Evolutionary conservation across 2,113 vertebrate species (phyloP).

Genomic region (Rhinopomastus cyanomelas): DNA sequence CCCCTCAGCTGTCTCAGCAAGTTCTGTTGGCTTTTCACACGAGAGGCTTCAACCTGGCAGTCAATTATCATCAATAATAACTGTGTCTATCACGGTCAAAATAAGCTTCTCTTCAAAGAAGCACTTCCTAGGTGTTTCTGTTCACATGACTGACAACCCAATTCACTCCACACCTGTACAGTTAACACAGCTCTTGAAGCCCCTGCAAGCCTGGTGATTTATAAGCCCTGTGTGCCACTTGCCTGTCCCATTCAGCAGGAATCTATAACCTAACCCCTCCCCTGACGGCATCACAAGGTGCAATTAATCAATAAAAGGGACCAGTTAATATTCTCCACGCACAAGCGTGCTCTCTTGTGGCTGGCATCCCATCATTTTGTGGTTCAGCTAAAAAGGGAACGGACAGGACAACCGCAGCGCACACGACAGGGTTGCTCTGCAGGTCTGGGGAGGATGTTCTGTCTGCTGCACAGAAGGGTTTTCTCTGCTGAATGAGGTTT

Average conservation of each 20-base stretch:
- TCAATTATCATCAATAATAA: not conserved
- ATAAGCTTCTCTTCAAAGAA: not conserved
- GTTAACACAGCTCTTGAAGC: not conserved
- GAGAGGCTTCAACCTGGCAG: not conserved
- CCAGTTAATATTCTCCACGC: conserved; percentile 62
- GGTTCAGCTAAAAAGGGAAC: conserved; percentile 67
- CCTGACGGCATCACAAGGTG: conserved; percentile 7
- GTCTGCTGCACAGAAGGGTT: conserved; percentile 46
- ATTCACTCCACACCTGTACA: not conserved
- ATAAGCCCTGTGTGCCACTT: conserved; percentile 41
- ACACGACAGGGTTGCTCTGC: not conserved
- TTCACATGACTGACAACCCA: not conserved
- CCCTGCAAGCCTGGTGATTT: conserved; percentile 19
- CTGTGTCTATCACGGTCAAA: not conserved
- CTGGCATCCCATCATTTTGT: conserved; percentile 53
- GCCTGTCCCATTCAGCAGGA: conserved; percentile 19
- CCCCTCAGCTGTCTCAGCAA: not conserved
- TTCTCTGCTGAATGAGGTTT: conserved; percentile 51
- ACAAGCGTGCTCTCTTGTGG: not conserved
- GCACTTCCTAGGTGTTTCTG: not conserved
- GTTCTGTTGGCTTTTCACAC: not conserved
- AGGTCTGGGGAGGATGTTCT: conserved; percentile 19
- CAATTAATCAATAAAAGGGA: conserved; percentile 46
- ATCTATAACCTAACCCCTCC: conserved; percentile 30
- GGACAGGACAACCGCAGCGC: conserved; percentile 22